Evolutionary conservation across 2,888 invertebrate species (phyloP).

Genomic region (Drosophila helvetica): DNA sequence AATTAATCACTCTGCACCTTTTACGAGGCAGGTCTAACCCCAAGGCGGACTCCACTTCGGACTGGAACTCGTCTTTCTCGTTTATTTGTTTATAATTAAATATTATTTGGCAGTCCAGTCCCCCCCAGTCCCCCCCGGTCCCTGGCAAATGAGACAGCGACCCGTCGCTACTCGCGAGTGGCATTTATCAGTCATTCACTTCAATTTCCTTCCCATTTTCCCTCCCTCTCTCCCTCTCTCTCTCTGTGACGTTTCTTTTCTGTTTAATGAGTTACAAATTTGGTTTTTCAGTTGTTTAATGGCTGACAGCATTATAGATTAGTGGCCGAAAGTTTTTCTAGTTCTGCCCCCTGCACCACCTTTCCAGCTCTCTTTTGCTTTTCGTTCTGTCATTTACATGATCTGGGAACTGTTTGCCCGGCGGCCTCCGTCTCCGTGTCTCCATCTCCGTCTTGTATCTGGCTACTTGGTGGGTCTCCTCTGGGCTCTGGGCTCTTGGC

Average conservation of each 20-base stretch:
- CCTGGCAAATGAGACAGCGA: constrained; percentile 69
- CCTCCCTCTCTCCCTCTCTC: constrained; percentile 13
- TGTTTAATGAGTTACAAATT: constrained; percentile 79
- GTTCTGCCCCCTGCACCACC: constrained; percentile 1
- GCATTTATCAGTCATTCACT: constrained; percentile 74
- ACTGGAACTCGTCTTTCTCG: constrained; percentile 27
- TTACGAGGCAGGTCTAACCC: constrained; percentile 49
- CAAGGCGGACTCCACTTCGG: background rate
- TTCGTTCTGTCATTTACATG: constrained; percentile 34
- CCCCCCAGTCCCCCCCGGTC: too few relatives aligned
- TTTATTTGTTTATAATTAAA: constrained; percentile 80
- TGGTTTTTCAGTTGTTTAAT: constrained; percentile 77
- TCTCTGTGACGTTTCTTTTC: constrained; percentile 21
- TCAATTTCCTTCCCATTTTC: constrained; percentile 37
- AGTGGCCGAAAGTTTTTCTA: constrained; percentile 72
- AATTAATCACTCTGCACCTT: constrained; percentile 78
- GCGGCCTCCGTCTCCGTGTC: constrained; percentile 48
- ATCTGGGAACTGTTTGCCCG: constrained; percentile 68
- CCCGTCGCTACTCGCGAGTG: too few relatives aligned
- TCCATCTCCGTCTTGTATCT: constrained; percentile 42
- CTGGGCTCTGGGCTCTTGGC: background rate
- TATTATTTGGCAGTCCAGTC: constrained; percentile 72
- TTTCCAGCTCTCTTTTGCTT: constrained; percentile 1
- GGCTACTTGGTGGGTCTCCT: constrained; percentile 65
- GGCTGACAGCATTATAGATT: constrained; percentile 78